Conservation (phyloP, 2,113 vertebrate genomes). For the Podarcis raffonei region DNA sequence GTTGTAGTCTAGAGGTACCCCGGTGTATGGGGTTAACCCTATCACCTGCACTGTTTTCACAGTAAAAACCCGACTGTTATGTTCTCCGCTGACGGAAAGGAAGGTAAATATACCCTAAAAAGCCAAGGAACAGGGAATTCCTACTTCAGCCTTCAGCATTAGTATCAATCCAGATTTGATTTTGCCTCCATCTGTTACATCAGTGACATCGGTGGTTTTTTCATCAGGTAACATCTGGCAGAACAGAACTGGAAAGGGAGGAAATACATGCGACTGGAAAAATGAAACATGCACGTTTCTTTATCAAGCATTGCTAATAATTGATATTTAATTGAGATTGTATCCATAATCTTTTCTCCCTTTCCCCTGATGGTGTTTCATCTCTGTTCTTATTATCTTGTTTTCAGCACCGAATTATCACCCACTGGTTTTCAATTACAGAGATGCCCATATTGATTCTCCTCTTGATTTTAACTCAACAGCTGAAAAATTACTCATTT, state of each 20-base stretch:
- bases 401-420: conserved; percentile 79
- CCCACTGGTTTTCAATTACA: conserved; percentile 86
- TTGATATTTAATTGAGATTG: conserved; percentile 79
- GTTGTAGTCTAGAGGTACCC: too few relatives aligned
- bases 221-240: conserved; percentile 50
- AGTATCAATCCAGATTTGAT: conserved; percentile 31
- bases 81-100: not conserved
- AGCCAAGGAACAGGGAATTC: not conserved
- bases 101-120: not conserved
- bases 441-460: conserved; percentile 79
- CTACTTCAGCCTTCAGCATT: not conserved
- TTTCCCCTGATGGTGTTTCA: conserved; percentile 68
- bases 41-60: not conserved
- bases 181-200: conserved; percentile 67
- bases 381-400: conserved; percentile 81
- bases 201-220: not conserved
- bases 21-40: not conserved
- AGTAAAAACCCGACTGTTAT: not conserved
- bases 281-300: conserved; percentile 68
- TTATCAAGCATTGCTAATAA: conserved; percentile 72
- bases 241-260: conserved; percentile 48
- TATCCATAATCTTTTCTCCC: conserved; percentile 78
- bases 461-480: conserved; percentile 76
- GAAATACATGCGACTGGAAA: conserved; percentile 59
- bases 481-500: conserved; percentile 82